Evolutionary conservation across 2,888 invertebrate genomes (phyloP).

Genomic region (Colletes collaris): DNA sequence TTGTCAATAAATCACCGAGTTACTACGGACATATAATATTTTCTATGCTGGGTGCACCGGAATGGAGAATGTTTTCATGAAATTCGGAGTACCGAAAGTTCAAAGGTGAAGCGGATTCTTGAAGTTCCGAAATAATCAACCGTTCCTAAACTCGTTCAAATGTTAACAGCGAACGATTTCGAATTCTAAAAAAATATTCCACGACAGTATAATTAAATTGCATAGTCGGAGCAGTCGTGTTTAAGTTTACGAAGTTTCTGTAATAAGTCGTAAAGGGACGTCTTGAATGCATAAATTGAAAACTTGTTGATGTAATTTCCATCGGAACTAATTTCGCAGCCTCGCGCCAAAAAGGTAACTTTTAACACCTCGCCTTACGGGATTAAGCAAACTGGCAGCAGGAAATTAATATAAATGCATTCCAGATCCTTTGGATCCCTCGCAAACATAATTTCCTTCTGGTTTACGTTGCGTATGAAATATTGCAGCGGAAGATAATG

Average conservation of each 20-base stretch:
- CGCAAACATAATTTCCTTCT: not conserved
- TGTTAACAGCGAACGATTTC: not conserved
- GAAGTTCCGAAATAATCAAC: not conserved
- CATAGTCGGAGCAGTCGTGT: no score
- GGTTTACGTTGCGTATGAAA: slow-evolving; percentile 6
- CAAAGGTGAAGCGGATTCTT: slow-evolving; percentile 3
- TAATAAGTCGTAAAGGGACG: no score
- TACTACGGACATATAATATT: not conserved
- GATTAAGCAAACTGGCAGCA: not conserved
- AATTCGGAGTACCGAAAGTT: not conserved
- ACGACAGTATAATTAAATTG: no score
- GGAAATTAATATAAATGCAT: slow-evolving; percentile 9
- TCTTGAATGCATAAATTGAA: no score
- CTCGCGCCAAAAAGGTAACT: not conserved
- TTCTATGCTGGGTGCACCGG: not conserved
- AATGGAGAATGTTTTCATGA: not conserved
- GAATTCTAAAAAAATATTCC: no score
- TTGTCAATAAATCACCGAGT: slow-evolving; percentile 1
- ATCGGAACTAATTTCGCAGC: no score
- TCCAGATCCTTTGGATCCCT: not conserved
- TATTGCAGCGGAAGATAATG: not conserved
- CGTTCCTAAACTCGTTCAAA: not conserved
- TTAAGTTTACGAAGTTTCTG: no score
- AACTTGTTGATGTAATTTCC: no score
- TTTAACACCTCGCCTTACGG: not conserved